These are phyloP conservation scores for Pseudomyrmex cubaensis DNA, from an alignment of 1,140 invertebrate genomes.

Conservation along the genomic window DNA sequence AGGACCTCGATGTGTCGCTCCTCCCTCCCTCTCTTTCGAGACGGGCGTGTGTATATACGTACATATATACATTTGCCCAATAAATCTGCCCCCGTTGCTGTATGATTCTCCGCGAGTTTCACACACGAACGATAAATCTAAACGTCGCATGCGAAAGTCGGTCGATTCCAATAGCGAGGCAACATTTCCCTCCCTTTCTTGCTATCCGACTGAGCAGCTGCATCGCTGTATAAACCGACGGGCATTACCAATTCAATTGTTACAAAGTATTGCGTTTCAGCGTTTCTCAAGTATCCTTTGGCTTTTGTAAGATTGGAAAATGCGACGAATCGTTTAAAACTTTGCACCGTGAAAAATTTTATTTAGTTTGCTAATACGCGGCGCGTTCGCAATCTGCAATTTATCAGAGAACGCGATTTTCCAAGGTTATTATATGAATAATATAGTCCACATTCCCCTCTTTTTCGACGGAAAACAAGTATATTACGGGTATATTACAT, in stretches of 20 bases:
- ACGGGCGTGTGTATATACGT: neutral
- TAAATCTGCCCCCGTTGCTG: slow-evolving; percentile 38
- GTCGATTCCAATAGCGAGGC: slow-evolving; percentile 30
- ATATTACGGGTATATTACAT: too few species aligned
- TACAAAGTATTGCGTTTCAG: slow-evolving; percentile 51
- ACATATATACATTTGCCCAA: slow-evolving; percentile 4
- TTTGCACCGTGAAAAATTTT: neutral
- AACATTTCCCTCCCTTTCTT: neutral
- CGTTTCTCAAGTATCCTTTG: slow-evolving; percentile 31
- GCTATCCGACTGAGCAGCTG: slow-evolving; percentile 38
- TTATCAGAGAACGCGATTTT: too few species aligned
- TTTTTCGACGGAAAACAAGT: too few species aligned
- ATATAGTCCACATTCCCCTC: too few species aligned
- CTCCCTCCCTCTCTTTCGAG: slow-evolving; percentile 2
- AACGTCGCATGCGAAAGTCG: slow-evolving; percentile 50
- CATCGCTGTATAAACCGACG: slow-evolving; percentile 46
- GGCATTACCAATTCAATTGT: slow-evolving; percentile 59
- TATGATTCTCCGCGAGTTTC: slow-evolving; percentile 53
- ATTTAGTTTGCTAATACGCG: too few species aligned
- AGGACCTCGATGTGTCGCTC: neutral
- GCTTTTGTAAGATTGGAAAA: slow-evolving; percentile 10
- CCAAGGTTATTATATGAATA: too few species aligned
- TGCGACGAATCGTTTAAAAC: neutral
- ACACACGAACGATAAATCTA: slow-evolving; percentile 55
- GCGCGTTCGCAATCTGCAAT: too few species aligned